Percentiles rank a stretch among this genome's conserved stretches.
Conservation (phyloP, 2,888 invertebrate species). For the Drosophila colorata region DNA sequence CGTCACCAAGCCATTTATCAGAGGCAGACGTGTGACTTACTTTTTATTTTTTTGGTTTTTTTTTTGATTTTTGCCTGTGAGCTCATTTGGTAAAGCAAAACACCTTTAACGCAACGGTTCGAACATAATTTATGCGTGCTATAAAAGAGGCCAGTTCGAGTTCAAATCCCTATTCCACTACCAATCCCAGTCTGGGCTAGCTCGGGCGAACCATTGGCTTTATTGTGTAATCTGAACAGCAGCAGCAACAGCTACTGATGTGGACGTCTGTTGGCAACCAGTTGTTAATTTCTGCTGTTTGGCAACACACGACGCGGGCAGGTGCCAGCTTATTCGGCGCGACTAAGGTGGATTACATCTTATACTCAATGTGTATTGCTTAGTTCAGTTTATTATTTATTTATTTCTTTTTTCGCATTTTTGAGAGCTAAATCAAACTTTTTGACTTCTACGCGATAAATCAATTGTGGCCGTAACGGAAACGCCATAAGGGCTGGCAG, state of each 20-base stretch:
- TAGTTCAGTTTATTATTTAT: background rate
- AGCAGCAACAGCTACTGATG: conserved; percentile 23
- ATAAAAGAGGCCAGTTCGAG: conserved; percentile 18
- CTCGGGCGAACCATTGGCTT: conserved; percentile 8
- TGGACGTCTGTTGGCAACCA: conserved; percentile 56
- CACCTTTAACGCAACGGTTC: conserved; percentile 33
- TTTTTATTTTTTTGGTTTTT: conserved; percentile 34
- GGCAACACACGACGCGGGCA: conserved; percentile 47
- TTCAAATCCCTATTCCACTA: conserved; percentile 15
- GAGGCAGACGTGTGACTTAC: conserved; percentile 25
- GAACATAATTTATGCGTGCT: conserved; percentile 56
- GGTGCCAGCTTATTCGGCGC: conserved; percentile 47
- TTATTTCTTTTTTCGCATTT: conserved; percentile 7
- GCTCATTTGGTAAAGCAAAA: conserved; percentile 32
- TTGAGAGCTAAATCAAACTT: conserved; percentile 16
- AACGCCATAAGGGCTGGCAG: conserved; percentile 27
- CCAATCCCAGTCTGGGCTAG: conserved; percentile 1
- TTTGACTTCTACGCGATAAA: conserved; percentile 45
- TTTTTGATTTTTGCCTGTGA: background rate
- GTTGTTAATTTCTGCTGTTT: conserved; percentile 69
- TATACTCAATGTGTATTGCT: background rate
- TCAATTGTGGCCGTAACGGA: conserved; percentile 50
- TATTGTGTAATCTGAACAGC: conserved; percentile 61
- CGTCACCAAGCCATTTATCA: conserved; percentile 25
- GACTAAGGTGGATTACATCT: conserved; percentile 16